A percentile compares a stretch with the other conserved stretches of the same genome.
These are phyloP conservation scores for Brenthis daphne DNA, from an alignment of 2,888 invertebrate genomes.

Conservation along the genomic window DNA sequence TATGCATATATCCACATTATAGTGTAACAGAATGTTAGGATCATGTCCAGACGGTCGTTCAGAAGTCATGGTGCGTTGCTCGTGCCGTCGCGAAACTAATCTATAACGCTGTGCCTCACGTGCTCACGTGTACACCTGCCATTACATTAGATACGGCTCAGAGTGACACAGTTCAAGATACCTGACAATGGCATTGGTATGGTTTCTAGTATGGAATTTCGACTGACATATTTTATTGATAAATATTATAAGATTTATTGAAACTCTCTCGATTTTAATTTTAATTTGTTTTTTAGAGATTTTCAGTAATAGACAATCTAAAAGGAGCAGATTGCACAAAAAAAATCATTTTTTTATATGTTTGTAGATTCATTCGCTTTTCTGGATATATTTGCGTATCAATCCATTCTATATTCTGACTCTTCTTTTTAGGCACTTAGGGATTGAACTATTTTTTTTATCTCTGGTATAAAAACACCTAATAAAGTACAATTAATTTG, in stretches of 20 bases:
- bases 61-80: conserved; percentile 62
- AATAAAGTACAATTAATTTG: neutral
- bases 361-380: too few relatives aligned
- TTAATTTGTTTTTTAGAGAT: too few relatives aligned
- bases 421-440: too few relatives aligned
- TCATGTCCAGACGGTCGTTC: conserved; percentile 49
- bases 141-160: conserved; percentile 57
- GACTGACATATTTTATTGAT: conserved; percentile 1
- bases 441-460: neutral
- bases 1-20: conserved; percentile 10
- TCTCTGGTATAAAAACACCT: neutral
- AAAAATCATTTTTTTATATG: too few relatives aligned
- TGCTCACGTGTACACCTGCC: conserved; percentile 65
- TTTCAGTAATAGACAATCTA: too few relatives aligned
- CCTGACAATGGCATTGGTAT: conserved; percentile 40
- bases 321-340: too few relatives aligned
- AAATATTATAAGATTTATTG: neutral
- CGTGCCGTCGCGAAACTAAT: conserved; percentile 67
- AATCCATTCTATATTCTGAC: too few relatives aligned
- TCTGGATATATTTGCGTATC: too few relatives aligned
- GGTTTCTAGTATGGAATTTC: conserved; percentile 14
- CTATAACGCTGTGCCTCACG: conserved; percentile 62
- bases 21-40: conserved; percentile 43
- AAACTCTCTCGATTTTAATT: too few relatives aligned
- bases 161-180: conserved; percentile 54